A percentile compares a stretch with the other conserved stretches of the same genome.
Evolutionary conservation across 2,888 invertebrate genomes (phyloP).

Genomic region (Drosophila subquinaria): DNA sequence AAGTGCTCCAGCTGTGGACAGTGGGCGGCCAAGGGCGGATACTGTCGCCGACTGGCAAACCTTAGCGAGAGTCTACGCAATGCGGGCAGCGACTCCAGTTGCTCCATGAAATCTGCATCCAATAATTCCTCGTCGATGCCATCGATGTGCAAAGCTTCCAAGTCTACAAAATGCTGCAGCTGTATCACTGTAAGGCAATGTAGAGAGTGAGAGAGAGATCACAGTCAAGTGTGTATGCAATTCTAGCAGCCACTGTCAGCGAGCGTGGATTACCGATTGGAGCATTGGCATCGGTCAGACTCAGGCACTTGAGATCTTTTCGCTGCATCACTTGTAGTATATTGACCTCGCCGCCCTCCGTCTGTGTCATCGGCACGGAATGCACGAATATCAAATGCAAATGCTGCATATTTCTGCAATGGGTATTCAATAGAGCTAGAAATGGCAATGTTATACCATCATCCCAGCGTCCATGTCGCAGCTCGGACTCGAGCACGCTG

Average conservation of each 20-base stretch:
- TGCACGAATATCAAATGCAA: constrained; percentile 60
- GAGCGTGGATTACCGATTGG: constrained; percentile 36
- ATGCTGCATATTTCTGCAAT: constrained; percentile 53
- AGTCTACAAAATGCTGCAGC: constrained; percentile 40
- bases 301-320: constrained; percentile 49
- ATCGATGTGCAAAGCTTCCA: constrained; percentile 58
- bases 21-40: constrained; percentile 27
- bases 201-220: not conserved
- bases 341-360: constrained; percentile 11
- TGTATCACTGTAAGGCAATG: constrained; percentile 46
- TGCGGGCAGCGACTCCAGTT: constrained; percentile 36
- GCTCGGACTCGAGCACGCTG: constrained; percentile 49
- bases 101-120: constrained; percentile 36
- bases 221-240: not conserved
- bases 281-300: constrained; percentile 59
- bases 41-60: constrained; percentile 37
- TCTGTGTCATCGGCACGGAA: constrained; percentile 30
- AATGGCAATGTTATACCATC: constrained; percentile 52
- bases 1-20: constrained; percentile 54
- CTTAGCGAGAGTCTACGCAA: constrained; percentile 44
- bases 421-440: constrained; percentile 35
- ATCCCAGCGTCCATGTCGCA: constrained; percentile 65
- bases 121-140: constrained; percentile 56
- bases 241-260: not conserved
- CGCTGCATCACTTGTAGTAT: constrained; percentile 40